phyloP scores from a whole-genome alignment of 2,113 vertebrate genomes.

The Cephalopholis sonnerati region DNA sequence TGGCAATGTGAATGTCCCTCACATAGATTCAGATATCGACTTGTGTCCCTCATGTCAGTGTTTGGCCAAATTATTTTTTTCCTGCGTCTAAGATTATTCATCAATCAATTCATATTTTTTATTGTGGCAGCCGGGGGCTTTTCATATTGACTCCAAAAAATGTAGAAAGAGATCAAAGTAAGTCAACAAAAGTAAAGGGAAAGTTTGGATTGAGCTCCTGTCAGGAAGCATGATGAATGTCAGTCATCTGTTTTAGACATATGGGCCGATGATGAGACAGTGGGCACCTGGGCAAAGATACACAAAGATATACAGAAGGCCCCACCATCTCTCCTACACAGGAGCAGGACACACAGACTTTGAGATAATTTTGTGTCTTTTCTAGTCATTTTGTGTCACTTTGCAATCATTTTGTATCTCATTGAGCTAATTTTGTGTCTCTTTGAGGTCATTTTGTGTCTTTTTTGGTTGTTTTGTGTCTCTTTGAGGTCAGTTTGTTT shows the following conservation, averaged over 20 bases:
- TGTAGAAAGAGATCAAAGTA: slow-evolving; percentile 37
- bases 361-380: too few species aligned
- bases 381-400: too few species aligned
- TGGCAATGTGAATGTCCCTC: slow-evolving; percentile 72
- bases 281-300: too few species aligned
- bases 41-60: slow-evolving; percentile 57
- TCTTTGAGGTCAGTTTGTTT: too few species aligned
- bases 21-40: slow-evolving; percentile 73
- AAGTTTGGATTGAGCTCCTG: slow-evolving; percentile 42
- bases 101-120: slow-evolving; percentile 75
- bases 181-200: slow-evolving; percentile 37
- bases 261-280: too few species aligned
- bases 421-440: too few species aligned
- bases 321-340: too few species aligned
- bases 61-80: slow-evolving; percentile 63
- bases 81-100: slow-evolving; percentile 69
- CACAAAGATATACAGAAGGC: too few species aligned
- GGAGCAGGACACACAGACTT: too few species aligned
- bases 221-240: not conserved
- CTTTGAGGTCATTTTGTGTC: too few species aligned
- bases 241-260: slow-evolving; percentile 8
- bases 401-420: too few species aligned
- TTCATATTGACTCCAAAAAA: slow-evolving; percentile 54
- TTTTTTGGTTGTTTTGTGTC: too few species aligned
- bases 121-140: slow-evolving; percentile 56